phyloP scores from a whole-genome alignment of 2,797 vertebrate species.

The Trachops cirrhosus region DNA sequence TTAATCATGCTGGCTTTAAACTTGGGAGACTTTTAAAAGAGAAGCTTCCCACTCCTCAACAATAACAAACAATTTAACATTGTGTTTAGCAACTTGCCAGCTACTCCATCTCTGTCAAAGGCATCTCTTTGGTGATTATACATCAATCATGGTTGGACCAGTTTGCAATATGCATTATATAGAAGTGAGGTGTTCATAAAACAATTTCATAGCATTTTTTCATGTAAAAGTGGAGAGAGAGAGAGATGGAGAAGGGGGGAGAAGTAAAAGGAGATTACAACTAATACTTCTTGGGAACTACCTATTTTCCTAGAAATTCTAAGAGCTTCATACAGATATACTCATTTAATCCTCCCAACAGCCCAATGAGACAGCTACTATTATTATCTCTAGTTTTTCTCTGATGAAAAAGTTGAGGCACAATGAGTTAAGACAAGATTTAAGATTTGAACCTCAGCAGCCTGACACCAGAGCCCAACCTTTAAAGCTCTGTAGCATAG shows the following conservation, averaged over 20 bases:
- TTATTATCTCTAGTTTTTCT: background rate
- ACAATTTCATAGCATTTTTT: constrained; percentile 14
- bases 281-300: background rate
- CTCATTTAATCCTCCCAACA: background rate
- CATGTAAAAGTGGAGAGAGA: background rate
- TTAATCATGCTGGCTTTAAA: constrained; percentile 76
- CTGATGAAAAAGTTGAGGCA: background rate
- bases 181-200: constrained; percentile 29
- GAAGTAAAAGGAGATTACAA: constrained; percentile 7
- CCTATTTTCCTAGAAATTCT: background rate
- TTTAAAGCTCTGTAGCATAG: background rate
- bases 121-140: constrained; percentile 55
- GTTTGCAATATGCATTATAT: constrained; percentile 11
- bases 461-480: background rate
- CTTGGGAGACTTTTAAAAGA: constrained; percentile 68
- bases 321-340: background rate
- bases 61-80: constrained; percentile 76
- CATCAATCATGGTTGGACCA: background rate
- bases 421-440: constrained; percentile 16
- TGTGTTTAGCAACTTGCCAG: constrained; percentile 71
- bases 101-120: constrained; percentile 69
- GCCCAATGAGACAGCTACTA: background rate
- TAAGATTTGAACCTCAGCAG: background rate
- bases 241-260: background rate
- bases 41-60: constrained; percentile 69